A percentile compares a stretch with the other conserved stretches of the same genome.
These are phyloP conservation scores for Pseudomyrmex dendroicus DNA, from an alignment of 1,140 invertebrate species.

Conservation along the genomic window DNA sequence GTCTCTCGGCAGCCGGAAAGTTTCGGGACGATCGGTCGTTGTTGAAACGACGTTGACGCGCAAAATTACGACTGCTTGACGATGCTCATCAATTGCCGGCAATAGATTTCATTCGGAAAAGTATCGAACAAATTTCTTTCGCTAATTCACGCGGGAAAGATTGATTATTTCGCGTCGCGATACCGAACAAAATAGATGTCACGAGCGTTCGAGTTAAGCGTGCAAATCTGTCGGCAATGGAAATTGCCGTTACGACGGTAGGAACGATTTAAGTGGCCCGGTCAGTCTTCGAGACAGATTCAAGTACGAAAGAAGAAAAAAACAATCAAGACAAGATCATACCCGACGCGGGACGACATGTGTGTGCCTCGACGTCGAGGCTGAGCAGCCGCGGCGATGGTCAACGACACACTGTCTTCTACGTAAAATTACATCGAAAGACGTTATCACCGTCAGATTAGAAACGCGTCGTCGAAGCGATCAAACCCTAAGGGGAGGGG, in stretches of 20 bases:
- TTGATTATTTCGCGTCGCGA: background rate
- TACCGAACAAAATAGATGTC: background rate
- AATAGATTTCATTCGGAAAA: background rate
- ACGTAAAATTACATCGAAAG: slow-evolving; percentile 58
- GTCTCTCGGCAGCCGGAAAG: background rate
- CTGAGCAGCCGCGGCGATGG: slow-evolving; percentile 61
- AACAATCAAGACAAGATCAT: background rate
- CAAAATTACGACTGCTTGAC: slow-evolving; percentile 27
- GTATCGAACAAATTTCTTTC: too few relatives aligned
- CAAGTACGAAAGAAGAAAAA: background rate
- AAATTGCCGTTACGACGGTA: background rate
- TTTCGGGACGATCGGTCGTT: background rate
- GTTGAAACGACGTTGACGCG: background rate
- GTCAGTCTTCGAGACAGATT: too few relatives aligned
- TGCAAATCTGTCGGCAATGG: too few relatives aligned
- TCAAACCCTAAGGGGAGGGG: background rate
- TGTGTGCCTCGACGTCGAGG: slow-evolving; percentile 59
- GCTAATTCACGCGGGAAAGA: background rate
- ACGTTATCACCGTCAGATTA: slow-evolving; percentile 69
- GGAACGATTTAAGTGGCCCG: background rate
- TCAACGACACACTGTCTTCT: slow-evolving; percentile 65
- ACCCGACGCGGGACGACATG: slow-evolving; percentile 13
- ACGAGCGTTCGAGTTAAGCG: background rate
- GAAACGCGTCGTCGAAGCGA: slow-evolving; percentile 23
- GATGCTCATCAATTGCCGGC: background rate